phyloP scores from a whole-genome alignment of 2,113 vertebrate species.

The Oplegnathus fasciatus region DNA sequence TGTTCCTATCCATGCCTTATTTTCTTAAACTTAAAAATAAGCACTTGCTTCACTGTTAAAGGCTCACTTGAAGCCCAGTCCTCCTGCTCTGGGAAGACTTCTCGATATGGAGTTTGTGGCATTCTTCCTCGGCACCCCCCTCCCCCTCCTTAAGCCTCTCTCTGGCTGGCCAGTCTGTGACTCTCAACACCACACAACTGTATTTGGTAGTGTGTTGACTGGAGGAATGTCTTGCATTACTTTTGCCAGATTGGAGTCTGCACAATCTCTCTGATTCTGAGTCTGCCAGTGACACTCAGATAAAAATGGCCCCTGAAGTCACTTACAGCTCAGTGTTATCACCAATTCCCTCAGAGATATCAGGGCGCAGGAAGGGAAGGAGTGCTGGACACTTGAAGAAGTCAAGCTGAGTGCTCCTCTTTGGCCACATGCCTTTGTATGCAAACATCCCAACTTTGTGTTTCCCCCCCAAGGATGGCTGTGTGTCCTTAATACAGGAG shows the following conservation, averaged over 20 bases:
- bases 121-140: conserved; percentile 18
- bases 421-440: neutral
- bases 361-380: neutral
- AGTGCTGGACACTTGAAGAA: conserved; percentile 2
- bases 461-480: neutral
- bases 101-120: conserved; percentile 10
- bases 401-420: neutral
- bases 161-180: neutral
- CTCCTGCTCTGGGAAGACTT: neutral
- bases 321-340: conserved; percentile 32
- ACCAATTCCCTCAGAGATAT: neutral
- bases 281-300: conserved; percentile 8
- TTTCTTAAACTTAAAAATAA: neutral
- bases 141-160: neutral
- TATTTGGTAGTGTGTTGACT: conserved; percentile 72
- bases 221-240: conserved; percentile 58
- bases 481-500: neutral
- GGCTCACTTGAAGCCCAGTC: neutral
- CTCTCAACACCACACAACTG: conserved; percentile 61
- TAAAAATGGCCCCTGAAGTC: conserved; percentile 37
- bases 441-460: neutral
- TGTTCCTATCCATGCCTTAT: neutral
- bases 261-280: conserved; percentile 35
- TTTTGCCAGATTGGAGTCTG: conserved; percentile 55
- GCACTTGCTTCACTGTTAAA: neutral